Conservation (phyloP, 2,113 vertebrate species). For the Sterna hirundo region DNA sequence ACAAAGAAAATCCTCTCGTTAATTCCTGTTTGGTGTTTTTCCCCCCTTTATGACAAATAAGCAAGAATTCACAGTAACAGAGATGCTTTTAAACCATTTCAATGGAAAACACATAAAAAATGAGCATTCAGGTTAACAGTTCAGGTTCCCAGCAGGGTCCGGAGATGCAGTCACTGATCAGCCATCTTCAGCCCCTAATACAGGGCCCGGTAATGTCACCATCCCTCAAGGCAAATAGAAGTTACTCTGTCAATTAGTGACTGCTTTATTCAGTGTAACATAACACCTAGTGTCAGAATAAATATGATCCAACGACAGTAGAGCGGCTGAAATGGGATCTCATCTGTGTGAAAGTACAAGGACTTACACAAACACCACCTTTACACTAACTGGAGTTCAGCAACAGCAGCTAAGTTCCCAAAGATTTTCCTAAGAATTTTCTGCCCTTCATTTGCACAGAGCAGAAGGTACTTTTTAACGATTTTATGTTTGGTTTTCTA, state of each 20-base stretch:
- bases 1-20: constrained; percentile 43
- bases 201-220: background rate
- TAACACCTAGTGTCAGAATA: background rate
- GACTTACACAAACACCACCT: background rate
- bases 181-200: background rate
- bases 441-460: background rate
- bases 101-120: constrained; percentile 33
- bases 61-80: constrained; percentile 15
- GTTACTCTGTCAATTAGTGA: background rate
- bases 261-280: background rate
- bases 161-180: background rate
- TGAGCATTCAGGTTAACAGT: constrained; percentile 21
- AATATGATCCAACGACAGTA: background rate
- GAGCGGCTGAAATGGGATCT: background rate
- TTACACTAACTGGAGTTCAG: background rate
- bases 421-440: background rate
- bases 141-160: background rate
- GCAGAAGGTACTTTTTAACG: background rate
- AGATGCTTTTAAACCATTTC: constrained; percentile 25
- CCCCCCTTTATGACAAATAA: constrained; percentile 6
- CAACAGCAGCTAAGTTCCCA: background rate
- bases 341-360: background rate
- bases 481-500: background rate
- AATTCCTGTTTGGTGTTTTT: constrained; percentile 20
- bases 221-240: background rate